phyloP scores from a whole-genome alignment of 2,797 vertebrate species.

The Typhlichthys subterraneus region DNA sequence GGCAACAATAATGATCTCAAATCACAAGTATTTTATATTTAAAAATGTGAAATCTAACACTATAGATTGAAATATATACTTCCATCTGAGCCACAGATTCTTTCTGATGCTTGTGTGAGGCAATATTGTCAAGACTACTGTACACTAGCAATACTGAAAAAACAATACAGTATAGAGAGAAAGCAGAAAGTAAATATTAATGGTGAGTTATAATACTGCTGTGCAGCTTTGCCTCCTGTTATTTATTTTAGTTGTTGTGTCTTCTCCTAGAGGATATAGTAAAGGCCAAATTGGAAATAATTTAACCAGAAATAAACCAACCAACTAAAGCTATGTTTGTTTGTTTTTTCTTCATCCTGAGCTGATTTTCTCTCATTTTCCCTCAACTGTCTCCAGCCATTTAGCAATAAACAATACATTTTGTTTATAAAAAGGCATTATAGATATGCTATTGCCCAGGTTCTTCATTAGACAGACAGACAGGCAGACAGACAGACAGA shows the following conservation, averaged over 20 bases:
- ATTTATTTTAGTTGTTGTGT: not conserved
- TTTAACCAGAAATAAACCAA: not conserved
- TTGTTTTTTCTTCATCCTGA: not conserved
- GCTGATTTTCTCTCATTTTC: not conserved
- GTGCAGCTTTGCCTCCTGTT: not conserved
- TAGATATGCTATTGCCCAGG: no score
- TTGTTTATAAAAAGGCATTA: no score
- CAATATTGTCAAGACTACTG: constrained; percentile 8
- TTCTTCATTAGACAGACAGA: no score
- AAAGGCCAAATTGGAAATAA: not conserved
- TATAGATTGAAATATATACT: constrained; percentile 41
- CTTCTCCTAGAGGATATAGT: not conserved
- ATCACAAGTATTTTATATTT: constrained; percentile 49
- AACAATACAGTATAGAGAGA: constrained; percentile 13
- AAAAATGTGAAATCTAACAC: constrained; percentile 40
- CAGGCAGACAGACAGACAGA: no score
- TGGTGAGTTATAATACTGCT: not conserved
- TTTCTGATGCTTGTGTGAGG: no score
- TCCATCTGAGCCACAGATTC: constrained; percentile 15
- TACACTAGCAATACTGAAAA: not conserved
- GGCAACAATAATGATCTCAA: constrained; percentile 69
- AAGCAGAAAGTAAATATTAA: not conserved
- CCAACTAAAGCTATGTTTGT: not conserved
- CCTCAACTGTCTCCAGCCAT: not conserved
- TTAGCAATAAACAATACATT: no score